Evolutionary conservation across 2,888 invertebrate species (phyloP), one percentile per base, ranked within the genome.

Genomic region (Apodemia mormo): DNA sequence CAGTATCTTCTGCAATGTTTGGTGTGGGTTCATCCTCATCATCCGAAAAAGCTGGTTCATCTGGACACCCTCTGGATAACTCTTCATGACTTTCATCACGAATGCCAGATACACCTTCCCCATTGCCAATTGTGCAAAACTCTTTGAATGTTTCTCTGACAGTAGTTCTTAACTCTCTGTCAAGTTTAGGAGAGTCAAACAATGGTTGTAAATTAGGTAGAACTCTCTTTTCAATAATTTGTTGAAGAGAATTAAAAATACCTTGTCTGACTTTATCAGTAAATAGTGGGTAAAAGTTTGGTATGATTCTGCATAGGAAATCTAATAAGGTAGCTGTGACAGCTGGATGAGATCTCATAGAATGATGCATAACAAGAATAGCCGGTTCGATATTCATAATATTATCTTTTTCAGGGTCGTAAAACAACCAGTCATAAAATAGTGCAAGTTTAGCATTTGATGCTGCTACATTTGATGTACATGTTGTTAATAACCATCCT

Each of bases 361-460:
- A 98, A 92, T 98, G 97, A 87, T 97, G 97, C 98, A 98, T 98
- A 37, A 98, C 97, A 76, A 98, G 94, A 79, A 98, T 97, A 12
- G 97, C 98, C 33, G 98, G 98, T 90, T 98, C 98, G 78, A 98
- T 98, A 87, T 98, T 98, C 98, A 98, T 98, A 75, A 98, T 98
- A 85, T 97, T 98, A 87, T 98, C 98, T 84, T 96, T 97, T 77
- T 97, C 97, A 30, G 97, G 95, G 80, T 98, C 98, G 89, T 97
- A 98, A 82, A 98, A 97, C 64, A 98, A 90, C 98, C 98, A 98
- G 87, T 98, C 98, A 87, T 97, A 98, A 88, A 98, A 98, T 66
- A 98, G 93, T 22, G 98, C 97, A 71, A 98, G 89, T 90, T 98
- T 98, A 65, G 98, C 97, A 94, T 98, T 98, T 68, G 97, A 96